Evolutionary conservation across 2,797 vertebrate species (phyloP), one percentile per base, ranked within the genome.

Genomic region (Anguilla megastoma): DNA sequence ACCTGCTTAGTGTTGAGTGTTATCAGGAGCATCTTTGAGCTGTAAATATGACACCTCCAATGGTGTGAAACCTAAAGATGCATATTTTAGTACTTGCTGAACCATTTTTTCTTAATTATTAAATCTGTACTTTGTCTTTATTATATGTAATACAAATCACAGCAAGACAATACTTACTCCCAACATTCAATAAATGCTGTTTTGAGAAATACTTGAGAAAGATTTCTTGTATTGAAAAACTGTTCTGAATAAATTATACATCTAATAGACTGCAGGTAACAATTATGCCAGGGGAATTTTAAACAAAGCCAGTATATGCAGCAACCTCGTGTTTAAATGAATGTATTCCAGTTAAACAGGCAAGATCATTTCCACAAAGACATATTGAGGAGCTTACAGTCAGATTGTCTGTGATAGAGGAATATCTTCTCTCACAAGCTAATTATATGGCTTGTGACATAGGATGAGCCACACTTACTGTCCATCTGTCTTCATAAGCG

Each of bases 401-500:
- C 58, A 50, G 50, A 50, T 50, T 50, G 50, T 50, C 21, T 24
- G 18, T n/a, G 9, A n/a, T 74, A n/a, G n/a, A n/a, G 30, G 69
- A 24, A 74, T 27, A 14, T 79, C 74, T 33, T 14, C 41, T 16
- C n/a, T 27, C 14, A 48, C n/a, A 66, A 71, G 58, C 16, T 27
- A 48, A 74, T 45, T 10, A 74, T 6, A 24, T n/a, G 45, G 21
- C 18, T 52, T 8, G n/a, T 76, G 10, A 12, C 33, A 76, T 76
- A 27, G 71, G 33, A 3, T 0, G 10, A 74, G 18, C 8, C 21
- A 18, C 21, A 10, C 94, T 92, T 87, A 96, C 96, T 85, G 18
- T 92, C 96, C 96, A 96, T 0, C 87, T 91, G 66, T 91, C 74
- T 1, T 2, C 88, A 89, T 94, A 94, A 0, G 95, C 89, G 91